Base-by-base conservation (phyloP, 2,888 invertebrate genomes). In the Drosophila rubida region DNA sequence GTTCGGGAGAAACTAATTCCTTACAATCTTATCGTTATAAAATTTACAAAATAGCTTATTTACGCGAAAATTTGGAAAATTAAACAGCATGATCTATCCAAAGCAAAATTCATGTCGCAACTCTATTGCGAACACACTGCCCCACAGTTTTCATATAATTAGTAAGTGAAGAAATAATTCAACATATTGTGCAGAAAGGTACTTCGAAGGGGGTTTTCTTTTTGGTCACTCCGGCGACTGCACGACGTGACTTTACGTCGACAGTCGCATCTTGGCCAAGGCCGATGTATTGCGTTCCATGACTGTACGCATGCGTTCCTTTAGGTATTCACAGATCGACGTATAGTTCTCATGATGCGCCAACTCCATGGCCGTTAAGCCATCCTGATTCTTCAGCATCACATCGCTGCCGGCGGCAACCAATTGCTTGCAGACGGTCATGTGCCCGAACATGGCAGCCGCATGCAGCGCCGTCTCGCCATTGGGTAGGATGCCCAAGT, bases 381-480 rank as follows among this genome's bases (percentile, higher is more conserved):
- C 95, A 64, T 96, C 96, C 91, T 95, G 95, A 90, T 97, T 96
- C 89, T 94, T 93, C 69, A 96, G 89, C 70, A 92, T 92, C 45
- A 95, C 93, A 92, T 96, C 94, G 50, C 95, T 94, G 42, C 95
- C 95, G 72, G 95, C 94, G 58, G 94, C 94, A 46, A 96, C 93
- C 41, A 97, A 93, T 89, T 95, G 94, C 88, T 95, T 95, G 60
- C 95, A 95, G 50, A 97, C 95, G 2, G 95, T 93, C 90, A 96
- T 93, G 89, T 97, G 96, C 0, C 97, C 98, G 91, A 96, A 97
- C 93, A 97, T 94, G 35, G 96, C 96, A 2, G 98, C 98, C 48
- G 97, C 98, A 93, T 98, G 98, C 49, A 98, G 93, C 0, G 97
- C 96, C 58, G 96, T 95, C 93, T 98, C 97, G 0, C 98, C 98